Evolutionary conservation across 2,888 invertebrate species (phyloP).

Genomic region (Drosophila putrida): DNA sequence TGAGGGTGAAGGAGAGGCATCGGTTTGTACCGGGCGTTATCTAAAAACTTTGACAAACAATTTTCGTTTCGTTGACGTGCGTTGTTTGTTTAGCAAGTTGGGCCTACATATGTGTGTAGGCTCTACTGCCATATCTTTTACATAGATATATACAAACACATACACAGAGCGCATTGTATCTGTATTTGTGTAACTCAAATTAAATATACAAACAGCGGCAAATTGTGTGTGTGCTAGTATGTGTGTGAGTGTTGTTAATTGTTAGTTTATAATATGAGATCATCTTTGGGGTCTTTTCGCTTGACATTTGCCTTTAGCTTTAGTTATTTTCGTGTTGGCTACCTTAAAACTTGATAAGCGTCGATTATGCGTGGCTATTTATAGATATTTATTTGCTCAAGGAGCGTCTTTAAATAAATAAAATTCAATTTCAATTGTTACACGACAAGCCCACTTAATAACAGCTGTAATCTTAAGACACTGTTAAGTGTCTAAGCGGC

Average conservation of each 20-base stretch:
- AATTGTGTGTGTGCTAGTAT: slow-evolving; percentile 25
- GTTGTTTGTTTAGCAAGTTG: slow-evolving; percentile 67
- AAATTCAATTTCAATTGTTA: slow-evolving; percentile 5
- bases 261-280: slow-evolving; percentile 77
- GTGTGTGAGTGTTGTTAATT: slow-evolving; percentile 61
- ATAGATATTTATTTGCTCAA: slow-evolving; percentile 40
- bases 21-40: slow-evolving; percentile 58
- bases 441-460: slow-evolving; percentile 39
- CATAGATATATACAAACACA: slow-evolving; percentile 29
- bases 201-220: slow-evolving; percentile 70
- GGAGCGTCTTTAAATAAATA: slow-evolving; percentile 24
- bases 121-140: slow-evolving; percentile 51
- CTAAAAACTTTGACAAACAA: slow-evolving; percentile 80
- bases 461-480: slow-evolving; percentile 36
- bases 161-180: slow-evolving; percentile 2
- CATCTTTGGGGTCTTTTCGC: slow-evolving; percentile 49
- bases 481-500: slow-evolving; percentile 19
- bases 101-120: slow-evolving; percentile 49
- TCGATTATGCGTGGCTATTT: slow-evolving; percentile 43
- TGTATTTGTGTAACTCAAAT: slow-evolving; percentile 55
- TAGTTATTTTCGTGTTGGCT: slow-evolving; percentile 31
- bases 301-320: slow-evolving; percentile 48
- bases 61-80: slow-evolving; percentile 69
- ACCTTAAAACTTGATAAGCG: slow-evolving; percentile 54
- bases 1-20: slow-evolving; percentile 8